Base-by-base conservation (phyloP, 2,888 invertebrate genomes). In the Endotricha flammealis region DNA sequence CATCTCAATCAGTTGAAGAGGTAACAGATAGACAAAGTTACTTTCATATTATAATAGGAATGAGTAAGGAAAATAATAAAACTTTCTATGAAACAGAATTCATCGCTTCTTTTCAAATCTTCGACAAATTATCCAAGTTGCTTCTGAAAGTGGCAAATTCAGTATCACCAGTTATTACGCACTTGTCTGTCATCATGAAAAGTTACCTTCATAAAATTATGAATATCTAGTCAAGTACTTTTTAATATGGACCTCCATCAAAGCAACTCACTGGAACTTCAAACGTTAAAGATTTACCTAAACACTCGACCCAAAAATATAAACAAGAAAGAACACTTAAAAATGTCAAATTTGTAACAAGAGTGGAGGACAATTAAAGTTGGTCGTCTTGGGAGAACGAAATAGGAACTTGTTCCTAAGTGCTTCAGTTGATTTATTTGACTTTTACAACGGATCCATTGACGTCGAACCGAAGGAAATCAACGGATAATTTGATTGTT, bases 381-480 rank as follows among this genome's bases (percentile, higher is more conserved):
- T 78, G 54, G 58, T 62, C 62, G 55, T 61, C 57, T 52, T 47
- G 39, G 48, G 55, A 53, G 50, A 54, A 55, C 53, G 64, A 57
- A 47, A 49, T 49, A 54, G 56, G 49, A 54, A 51, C 46, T 50
- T 41, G 44, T 41, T 38, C 54, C 53, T 71, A 75, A 77, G 77
- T 74, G 74, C 69, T 72, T 54, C 46, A 51, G 59, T 69, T 70
- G 70, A 77, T 79, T 76, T 77, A 74, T 80, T 78, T 78, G 74
- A 73, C 67, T 79, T 76, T 55, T 50, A 50, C 57, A 58, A 63
- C 52, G 58, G 60, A 56, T 43, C 46, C 43, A 29, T 35, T 22
- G 22, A 29, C 29, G 22, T 34, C 27, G 22, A 20, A 10, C 29
- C 13, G 13, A 22, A 35, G 35, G 29, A 35, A 35, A 35, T 29